phyloP scores from a whole-genome alignment of 1,140 invertebrate species.

The Teleopsis dalmanni region DNA sequence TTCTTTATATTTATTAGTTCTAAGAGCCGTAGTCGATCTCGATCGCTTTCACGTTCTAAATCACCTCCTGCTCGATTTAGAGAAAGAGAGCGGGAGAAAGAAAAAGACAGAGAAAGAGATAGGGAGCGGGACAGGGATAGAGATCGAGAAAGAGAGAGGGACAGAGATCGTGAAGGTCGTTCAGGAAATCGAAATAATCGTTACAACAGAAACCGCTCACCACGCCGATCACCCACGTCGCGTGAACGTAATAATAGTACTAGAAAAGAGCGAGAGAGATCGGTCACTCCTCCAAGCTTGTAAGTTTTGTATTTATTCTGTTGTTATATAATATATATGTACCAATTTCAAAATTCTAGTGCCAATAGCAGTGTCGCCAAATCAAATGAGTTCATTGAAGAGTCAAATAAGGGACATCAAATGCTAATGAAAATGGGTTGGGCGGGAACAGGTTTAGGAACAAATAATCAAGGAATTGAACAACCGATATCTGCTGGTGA shows the following conservation, averaged over 20 bases:
- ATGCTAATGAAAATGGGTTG: conserved; percentile 95
- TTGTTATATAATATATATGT: not conserved
- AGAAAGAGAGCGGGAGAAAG: conserved; percentile 40
- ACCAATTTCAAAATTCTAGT: not conserved
- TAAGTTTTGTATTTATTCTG: conserved; percentile 46
- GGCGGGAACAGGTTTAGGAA: conserved; percentile 77
- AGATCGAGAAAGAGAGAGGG: not conserved
- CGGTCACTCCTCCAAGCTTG: conserved; percentile 73
- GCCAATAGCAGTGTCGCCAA: conserved; percentile 45
- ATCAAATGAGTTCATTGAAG: conserved; percentile 59
- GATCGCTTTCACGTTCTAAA: conserved; percentile 45
- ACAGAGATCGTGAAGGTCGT: too few species aligned
- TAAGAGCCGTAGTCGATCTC: conserved; percentile 52
- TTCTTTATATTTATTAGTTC: conserved; percentile 38
- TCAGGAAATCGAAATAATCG: conserved; percentile 25
- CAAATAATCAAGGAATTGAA: conserved; percentile 89
- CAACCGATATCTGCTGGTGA: conserved; percentile 88
- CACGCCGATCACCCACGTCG: conserved; percentile 31
- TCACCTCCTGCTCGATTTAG: conserved; percentile 31
- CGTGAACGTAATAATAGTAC: conserved; percentile 25
- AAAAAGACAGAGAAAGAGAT: conserved; percentile 6
- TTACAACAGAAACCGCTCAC: conserved; percentile 28
- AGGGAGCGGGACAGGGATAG: conserved; percentile 47
- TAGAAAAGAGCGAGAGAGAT: conserved; percentile 47
- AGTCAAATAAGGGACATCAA: conserved; percentile 92